A percentile compares a stretch with the other conserved stretches of the same genome.
Conservation (phyloP, 2,797 vertebrate species). For the Melanotaenia parkinsoni region DNA sequence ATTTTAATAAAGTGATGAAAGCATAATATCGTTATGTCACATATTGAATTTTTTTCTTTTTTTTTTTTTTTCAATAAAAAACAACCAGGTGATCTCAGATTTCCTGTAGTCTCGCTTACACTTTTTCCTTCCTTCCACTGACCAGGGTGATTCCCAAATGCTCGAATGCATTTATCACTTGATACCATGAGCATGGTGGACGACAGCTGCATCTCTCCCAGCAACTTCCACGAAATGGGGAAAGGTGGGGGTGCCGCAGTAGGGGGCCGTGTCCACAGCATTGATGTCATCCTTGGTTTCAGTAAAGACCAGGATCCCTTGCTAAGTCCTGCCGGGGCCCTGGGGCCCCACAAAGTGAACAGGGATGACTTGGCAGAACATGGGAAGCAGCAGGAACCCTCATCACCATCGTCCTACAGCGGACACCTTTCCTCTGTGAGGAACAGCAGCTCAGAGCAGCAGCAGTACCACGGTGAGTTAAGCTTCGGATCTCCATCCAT, state of each 20-base stretch:
- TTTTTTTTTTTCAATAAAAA: not conserved
- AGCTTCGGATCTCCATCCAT: not conserved
- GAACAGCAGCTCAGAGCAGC: constrained; percentile 66
- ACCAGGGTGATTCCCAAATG: constrained; percentile 42
- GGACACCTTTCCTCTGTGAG: constrained; percentile 71
- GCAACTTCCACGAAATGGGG: constrained; percentile 84
- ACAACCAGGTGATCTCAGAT: constrained; percentile 38
- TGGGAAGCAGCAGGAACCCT: constrained; percentile 71
- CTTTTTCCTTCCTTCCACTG: constrained; percentile 44
- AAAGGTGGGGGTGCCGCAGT: constrained; percentile 75
- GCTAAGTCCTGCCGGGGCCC: constrained; percentile 67
- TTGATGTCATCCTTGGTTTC: constrained; percentile 87
- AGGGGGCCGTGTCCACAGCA: constrained; percentile 84
- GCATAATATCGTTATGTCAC: not conserved
- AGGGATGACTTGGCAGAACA: constrained; percentile 68
- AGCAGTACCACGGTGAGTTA: constrained; percentile 78
- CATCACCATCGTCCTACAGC: constrained; percentile 68
- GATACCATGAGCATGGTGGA: constrained; percentile 87
- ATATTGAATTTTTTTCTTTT: not conserved
- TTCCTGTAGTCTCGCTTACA: constrained; percentile 14
- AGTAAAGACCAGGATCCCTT: constrained; percentile 84
- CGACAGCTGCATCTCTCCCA: constrained; percentile 84
- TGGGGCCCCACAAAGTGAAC: constrained; percentile 66
- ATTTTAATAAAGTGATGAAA: not conserved
- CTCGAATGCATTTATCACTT: constrained; percentile 86